Conservation (phyloP, 2,113 vertebrate species). For the Numida meleagris region DNA sequence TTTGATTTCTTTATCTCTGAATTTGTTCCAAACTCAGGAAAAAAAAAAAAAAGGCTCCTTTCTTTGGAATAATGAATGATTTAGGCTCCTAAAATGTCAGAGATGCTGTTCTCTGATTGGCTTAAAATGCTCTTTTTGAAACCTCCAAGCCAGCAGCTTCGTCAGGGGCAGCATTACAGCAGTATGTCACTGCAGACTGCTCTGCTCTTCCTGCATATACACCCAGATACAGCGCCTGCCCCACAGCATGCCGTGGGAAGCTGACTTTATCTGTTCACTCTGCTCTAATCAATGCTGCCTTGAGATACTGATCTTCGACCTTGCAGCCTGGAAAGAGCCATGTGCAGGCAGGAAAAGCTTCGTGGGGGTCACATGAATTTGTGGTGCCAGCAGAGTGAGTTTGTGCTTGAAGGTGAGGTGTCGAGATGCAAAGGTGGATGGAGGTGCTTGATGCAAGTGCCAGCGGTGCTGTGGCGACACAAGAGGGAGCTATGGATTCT, state of each 20-base stretch:
- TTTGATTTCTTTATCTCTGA: background rate
- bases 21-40: background rate
- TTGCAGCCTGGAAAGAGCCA: background rate
- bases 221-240: background rate
- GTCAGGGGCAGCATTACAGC: background rate
- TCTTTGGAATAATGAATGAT: conserved; percentile 26
- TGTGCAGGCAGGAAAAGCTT: background rate
- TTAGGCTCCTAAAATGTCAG: background rate
- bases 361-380: background rate
- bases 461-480: background rate
- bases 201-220: background rate
- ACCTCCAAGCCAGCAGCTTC: background rate
- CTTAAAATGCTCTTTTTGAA: background rate
- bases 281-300: fast-evolving
- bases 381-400: background rate
- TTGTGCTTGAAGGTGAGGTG: background rate
- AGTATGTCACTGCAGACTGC: background rate
- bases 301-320: background rate
- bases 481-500: conserved; percentile 51
- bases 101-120: fast-evolving
- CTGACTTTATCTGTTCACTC: fast-evolving
- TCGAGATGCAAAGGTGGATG: background rate
- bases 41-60: background rate
- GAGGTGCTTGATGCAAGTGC: background rate
- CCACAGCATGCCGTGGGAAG: background rate